A percentile compares a stretch with the other conserved stretches of the same genome.
These are phyloP conservation scores for Tubulanus polymorphus DNA, from an alignment of 2,888 invertebrate genomes.

Conservation along the genomic window DNA sequence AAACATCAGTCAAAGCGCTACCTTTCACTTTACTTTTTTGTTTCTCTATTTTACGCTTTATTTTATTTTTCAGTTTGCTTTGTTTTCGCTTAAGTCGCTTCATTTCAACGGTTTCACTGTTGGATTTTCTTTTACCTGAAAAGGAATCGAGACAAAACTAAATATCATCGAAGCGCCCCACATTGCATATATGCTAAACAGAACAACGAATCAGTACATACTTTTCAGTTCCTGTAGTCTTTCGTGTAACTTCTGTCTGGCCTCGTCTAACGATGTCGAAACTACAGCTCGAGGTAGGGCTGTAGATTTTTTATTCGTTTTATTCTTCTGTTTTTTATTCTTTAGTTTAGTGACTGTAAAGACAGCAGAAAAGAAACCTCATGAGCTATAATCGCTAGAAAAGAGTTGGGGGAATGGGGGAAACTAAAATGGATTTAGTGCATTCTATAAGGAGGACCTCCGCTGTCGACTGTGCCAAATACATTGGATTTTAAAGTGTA, in stretches of 20 bases:
- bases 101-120: conserved; percentile 18
- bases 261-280: conserved; percentile 3
- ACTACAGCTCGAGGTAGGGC: neutral
- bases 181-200: neutral
- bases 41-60: conserved; percentile 24
- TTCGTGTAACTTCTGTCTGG: conserved; percentile 22
- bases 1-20: conserved; percentile 3
- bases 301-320: neutral
- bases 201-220: conserved; percentile 7
- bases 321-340: conserved; percentile 11
- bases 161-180: neutral
- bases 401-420: too few species aligned
- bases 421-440: too few species aligned
- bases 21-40: conserved; percentile 20
- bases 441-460: too few species aligned
- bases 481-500: too few species aligned
- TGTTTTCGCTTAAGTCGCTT: conserved; percentile 24
- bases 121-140: conserved; percentile 12
- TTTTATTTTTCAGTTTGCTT: conserved; percentile 27
- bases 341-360: conserved; percentile 20
- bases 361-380: neutral
- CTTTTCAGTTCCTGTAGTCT: conserved; percentile 27
- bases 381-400: too few species aligned
- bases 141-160: neutral
- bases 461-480: too few species aligned